Evolutionary conservation across 2,797 vertebrate genomes (phyloP).

Genomic region (Pantherophis vulpinus): DNA sequence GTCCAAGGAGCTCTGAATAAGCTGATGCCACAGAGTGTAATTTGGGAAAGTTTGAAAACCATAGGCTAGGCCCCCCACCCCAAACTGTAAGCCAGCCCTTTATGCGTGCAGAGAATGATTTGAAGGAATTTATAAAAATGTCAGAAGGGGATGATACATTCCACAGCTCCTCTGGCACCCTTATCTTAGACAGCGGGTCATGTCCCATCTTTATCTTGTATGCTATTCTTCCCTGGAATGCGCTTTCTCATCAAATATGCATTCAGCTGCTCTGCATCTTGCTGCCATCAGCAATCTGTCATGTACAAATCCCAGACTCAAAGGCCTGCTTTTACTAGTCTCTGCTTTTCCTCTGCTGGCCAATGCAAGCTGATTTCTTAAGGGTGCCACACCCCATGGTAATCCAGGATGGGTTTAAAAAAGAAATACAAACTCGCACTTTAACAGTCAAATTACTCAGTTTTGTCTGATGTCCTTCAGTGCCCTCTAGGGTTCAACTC

Average conservation of each 20-base stretch:
- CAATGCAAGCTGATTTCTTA: neutral
- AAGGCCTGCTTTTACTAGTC: slow-evolving; percentile 38
- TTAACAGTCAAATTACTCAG: neutral
- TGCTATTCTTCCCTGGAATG: neutral
- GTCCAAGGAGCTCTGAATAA: neutral
- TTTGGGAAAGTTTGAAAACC: neutral
- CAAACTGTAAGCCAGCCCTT: neutral
- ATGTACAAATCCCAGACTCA: slow-evolving; percentile 39
- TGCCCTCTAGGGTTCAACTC: slow-evolving; percentile 64
- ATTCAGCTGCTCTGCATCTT: slow-evolving; percentile 20
- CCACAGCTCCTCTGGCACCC: neutral
- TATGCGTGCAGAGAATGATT: neutral
- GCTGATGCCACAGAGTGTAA: neutral
- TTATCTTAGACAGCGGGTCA: slow-evolving; percentile 33
- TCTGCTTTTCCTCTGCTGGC: slow-evolving; percentile 12
- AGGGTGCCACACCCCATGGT: slow-evolving; percentile 12
- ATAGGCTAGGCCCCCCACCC: fast-evolving
- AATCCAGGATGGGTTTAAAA: neutral
- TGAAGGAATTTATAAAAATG: neutral
- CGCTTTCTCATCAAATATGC: neutral
- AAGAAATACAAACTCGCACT: too few species aligned
- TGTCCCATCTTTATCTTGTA: slow-evolving; percentile 22
- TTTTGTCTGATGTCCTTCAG: slow-evolving; percentile 16
- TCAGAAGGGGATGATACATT: slow-evolving; percentile 27
- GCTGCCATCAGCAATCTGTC: slow-evolving; percentile 38